Base-by-base conservation (phyloP, 1,140 invertebrate species). In the Protaetia brevitarsis region DNA sequence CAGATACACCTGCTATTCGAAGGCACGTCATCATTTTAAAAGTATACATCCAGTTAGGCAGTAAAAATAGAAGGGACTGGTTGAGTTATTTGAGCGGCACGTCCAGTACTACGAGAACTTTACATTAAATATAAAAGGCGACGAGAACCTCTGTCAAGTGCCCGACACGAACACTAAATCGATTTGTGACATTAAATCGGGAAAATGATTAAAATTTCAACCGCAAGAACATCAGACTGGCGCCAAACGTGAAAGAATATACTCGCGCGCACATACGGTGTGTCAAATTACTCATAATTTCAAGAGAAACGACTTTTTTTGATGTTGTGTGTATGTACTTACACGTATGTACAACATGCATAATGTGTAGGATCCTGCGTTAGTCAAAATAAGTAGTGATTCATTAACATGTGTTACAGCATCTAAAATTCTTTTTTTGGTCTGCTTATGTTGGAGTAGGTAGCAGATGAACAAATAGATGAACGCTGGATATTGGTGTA, bases 181-280 rank as follows among this genome's bases (percentile, higher is more conserved):
- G 41, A 51, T 51, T 51, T 51, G 11, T 51, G 19, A 51, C 16
- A 51, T 23, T 21, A 51, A 51, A 51, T 23, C 19, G 41, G 26
- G 41, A 51, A 51, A 51, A 51, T 51, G 41, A 51, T 51, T 51
- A 51, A 51, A 51, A 51, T 23, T 51, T 51, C 41, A 51, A 51
- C 41, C 41, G 41, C 41, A 51, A 19, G 13, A 8, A 23, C 19
- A 51, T 23, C 41, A 51, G 41, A 51, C 41, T 51, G 41, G 41
- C 41, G 41, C 41, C 41, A 6, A n/a, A 51, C 16, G 11, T 51
- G 21, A 19, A 51, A 51, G 41, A 19, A 19, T 23, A 51, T 51
- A 23, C 41, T 23, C 13, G 11, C 41, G 16, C 19, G 19, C 13
- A 21, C 26, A 51, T 21, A 51, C 26, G 19, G 41, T 51, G 41